Base-by-base conservation (phyloP, 2,797 vertebrate species). In the Craterocephalus amniculus region DNA sequence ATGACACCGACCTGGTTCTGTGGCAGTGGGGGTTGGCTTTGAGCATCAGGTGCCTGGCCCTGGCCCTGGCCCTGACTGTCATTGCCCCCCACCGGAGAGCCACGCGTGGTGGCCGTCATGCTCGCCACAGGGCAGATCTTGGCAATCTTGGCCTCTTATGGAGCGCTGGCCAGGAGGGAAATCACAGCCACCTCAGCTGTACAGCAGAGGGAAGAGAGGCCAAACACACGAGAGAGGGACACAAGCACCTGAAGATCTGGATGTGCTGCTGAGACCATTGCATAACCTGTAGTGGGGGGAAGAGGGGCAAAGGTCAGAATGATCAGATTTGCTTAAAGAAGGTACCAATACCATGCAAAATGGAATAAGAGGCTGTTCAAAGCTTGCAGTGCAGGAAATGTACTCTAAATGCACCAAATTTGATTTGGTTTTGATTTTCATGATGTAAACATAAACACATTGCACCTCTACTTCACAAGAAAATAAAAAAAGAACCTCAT, bases 111-210 rank as follows among this genome's bases (percentile, higher is more conserved):
- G 98, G 98, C 98, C 93, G 98, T 99, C 98, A 99, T 99, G 97
- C 96, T 99, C 97, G 98, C 97, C 95, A 99, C 97, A 83, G 98
- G 97, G 96, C 98, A 99, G 96, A 99, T 99, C 95, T 99, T 99
- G 98, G 98, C 97, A 99, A 99, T 99, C 97, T 99, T 99, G 98
- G 98, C 98, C 97, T 96, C 95, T 99, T 99, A 99, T 94, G 96
- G 96, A 94, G 97, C 96, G 94, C 96, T 96, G 88, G 94, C 94
- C 90, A 96, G 93, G 92, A 96, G 96, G 95, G 95, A 98, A 99
- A 97, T 97, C 95, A 98, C 95, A 96, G 96, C 97, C 96, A 96
- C 93, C 96, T 98, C 95, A 97, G 94, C 95, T 94, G 95, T 94
- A 94, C 83, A 93, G 96, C 95, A 95, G 95, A 97, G 96, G 95